A percentile compares a stretch with the other conserved stretches of the same genome.
phyloP scores from a whole-genome alignment of 1,140 invertebrate species.

The Polyergus mexicanus region DNA sequence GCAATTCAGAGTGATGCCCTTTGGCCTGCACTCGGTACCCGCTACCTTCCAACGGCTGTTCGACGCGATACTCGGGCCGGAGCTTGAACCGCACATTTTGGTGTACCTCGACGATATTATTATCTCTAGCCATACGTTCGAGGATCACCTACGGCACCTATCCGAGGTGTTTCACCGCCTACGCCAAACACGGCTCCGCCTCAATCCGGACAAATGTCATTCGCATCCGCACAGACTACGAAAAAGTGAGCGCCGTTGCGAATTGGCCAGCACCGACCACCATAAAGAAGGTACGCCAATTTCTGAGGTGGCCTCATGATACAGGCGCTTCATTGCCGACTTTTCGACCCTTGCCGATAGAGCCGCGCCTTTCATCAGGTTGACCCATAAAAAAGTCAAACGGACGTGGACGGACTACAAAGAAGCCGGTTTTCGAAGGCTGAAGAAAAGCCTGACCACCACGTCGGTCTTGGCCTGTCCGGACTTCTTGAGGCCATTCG shows the following conservation, averaged over 20 bases:
- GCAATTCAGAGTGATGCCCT: no score
- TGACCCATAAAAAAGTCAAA: conserved; percentile 74
- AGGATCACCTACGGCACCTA: conserved; percentile 65
- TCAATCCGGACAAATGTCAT: conserved; percentile 72
- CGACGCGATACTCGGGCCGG: not conserved
- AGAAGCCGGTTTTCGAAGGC: no score
- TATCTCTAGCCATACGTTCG: not conserved
- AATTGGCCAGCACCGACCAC: conserved; percentile 74
- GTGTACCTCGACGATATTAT: not conserved
- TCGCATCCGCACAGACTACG: conserved; percentile 67
- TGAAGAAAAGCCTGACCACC: no score
- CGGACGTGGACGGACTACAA: no score
- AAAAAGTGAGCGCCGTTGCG: conserved; percentile 78
- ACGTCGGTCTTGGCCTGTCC: no score
- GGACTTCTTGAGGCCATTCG: no score
- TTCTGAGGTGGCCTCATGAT: conserved; percentile 83
- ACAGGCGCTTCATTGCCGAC: conserved; percentile 59
- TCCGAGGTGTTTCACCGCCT: conserved; percentile 60
- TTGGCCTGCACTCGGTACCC: no score
- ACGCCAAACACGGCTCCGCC: conserved; percentile 50
- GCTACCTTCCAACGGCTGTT: not conserved
- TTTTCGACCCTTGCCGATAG: conserved; percentile 78
- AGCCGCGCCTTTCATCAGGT: conserved; percentile 72
- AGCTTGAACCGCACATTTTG: not conserved
- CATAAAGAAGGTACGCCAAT: conserved; percentile 69